Evolutionary conservation across 2,797 vertebrate species (phyloP).

Genomic region (Sparidentex hasta): DNA sequence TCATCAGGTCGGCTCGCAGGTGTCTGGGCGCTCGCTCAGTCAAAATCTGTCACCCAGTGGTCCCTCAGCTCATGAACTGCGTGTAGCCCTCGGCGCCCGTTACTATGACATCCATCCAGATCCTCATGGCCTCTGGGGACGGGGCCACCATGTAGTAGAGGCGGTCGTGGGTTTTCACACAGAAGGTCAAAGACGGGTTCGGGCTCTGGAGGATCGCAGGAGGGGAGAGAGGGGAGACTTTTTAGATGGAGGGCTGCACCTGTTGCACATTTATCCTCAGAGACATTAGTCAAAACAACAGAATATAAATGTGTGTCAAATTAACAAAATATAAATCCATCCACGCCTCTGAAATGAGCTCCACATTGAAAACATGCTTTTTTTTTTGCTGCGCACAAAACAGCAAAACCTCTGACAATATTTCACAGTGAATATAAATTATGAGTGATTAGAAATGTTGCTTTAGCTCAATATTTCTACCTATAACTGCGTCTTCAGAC

Average conservation of each 20-base stretch:
- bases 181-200: slow-evolving; percentile 95
- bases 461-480: neutral
- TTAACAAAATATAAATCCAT: neutral
- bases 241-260: slow-evolving; percentile 50
- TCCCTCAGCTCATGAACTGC: slow-evolving; percentile 94
- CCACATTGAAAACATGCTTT: neutral
- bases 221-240: slow-evolving; percentile 2
- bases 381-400: slow-evolving; percentile 5
- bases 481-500: neutral
- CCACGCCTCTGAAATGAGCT: neutral
- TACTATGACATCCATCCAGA: slow-evolving; percentile 99
- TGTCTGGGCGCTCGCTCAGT: slow-evolving; percentile 34
- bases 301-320: neutral
- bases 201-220: slow-evolving; percentile 89
- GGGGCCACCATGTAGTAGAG: slow-evolving; percentile 98
- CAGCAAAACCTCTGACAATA: neutral
- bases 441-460: neutral
- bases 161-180: slow-evolving; percentile 97
- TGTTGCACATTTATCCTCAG: slow-evolving; percentile 66
- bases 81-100: slow-evolving; percentile 97
- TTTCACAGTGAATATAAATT: neutral
- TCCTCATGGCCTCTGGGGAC: slow-evolving; percentile 96
- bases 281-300: slow-evolving; percentile 15
- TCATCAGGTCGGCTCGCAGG: slow-evolving; percentile 46
- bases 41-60: slow-evolving; percentile 31